Evolutionary conservation across 2,797 vertebrate species (phyloP), one percentile per base, ranked within the genome.

Genomic region (Notolepis coatsorum): DNA sequence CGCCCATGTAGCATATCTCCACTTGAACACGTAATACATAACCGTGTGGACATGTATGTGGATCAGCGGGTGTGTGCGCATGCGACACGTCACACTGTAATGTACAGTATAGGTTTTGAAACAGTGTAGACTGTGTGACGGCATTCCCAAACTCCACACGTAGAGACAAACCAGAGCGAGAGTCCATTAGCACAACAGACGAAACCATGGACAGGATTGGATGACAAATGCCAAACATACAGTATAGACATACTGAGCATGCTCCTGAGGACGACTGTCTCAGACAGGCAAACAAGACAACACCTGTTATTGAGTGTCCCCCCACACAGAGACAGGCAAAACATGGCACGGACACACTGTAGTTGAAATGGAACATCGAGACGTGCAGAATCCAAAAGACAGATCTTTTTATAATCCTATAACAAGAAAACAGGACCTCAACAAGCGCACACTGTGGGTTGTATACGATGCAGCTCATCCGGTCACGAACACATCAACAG

Each of bases 351-450:
- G n/a, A 65, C 62, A 65, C 53, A 54, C 17, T 51, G 8, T 9
- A 55, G 35, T 2, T 27, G 17, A 31, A 9, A 25, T 17, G 17
- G 42, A 49, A 56, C 13, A 54, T 27, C 37, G 9, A 52, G 1
- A 5, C 35, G 17, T 61, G 24, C 45, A 28, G 38, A 51, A 61
- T 55, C 75, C 25, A 20, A 37, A n/a, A 47, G 15, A 73, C 59
- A 38, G 28, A 65, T 35, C n/a, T 55, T 61, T n/a, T 39, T 35
- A 35, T 46, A 17, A 31, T 37, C 13, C 21, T 25, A 28, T 35
- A 10, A 33, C 53, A 62, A 27, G 12, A 25, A 72, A 4, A 15
- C 23, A 25, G 52, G 38, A 72, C 33, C 27, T 27, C 51, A 24
- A 59, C 24, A 58, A 27, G 56, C 57, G 25, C 23, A 57, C 27